These are phyloP conservation scores for Omphaloscelis lunosa DNA, from an alignment of 2,888 invertebrate genomes.

Conservation along the genomic window DNA sequence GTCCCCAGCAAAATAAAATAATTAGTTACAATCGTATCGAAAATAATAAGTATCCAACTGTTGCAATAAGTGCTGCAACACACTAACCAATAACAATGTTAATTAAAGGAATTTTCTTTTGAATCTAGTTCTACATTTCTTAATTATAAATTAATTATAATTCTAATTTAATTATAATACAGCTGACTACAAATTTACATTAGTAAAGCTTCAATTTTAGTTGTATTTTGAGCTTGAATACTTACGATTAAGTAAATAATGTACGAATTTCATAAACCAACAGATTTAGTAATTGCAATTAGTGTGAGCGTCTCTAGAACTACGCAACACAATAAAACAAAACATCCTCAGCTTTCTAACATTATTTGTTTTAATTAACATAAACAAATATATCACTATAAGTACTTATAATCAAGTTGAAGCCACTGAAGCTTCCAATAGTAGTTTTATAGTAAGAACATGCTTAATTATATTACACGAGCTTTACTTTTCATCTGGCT, in stretches of 20 bases:
- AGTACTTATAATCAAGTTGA: not conserved
- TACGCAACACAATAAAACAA: not conserved
- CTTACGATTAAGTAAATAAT: not conserved
- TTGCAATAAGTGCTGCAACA: not conserved
- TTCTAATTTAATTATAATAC: not conserved
- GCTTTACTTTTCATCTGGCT: not conserved
- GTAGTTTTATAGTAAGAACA: not conserved
- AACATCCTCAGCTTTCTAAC: not conserved
- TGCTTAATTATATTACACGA: not conserved
- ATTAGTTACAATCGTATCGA: not conserved
- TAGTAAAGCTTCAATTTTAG: not conserved
- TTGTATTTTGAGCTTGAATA: constrained; percentile 7
- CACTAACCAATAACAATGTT: no score
- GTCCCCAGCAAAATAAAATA: no score
- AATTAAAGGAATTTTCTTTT: not conserved
- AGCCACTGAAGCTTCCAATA: not conserved
- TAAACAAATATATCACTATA: not conserved
- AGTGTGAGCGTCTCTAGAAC: not conserved
- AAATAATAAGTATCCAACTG: not conserved
- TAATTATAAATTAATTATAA: not conserved
- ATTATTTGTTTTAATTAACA: constrained; percentile 8
- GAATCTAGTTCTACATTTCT: not conserved
- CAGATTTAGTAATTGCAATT: not conserved
- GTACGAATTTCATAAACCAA: not conserved
- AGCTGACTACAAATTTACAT: not conserved